phyloP scores from a whole-genome alignment of 1,140 invertebrate genomes.

The Pseudobourletiella spinata region DNA sequence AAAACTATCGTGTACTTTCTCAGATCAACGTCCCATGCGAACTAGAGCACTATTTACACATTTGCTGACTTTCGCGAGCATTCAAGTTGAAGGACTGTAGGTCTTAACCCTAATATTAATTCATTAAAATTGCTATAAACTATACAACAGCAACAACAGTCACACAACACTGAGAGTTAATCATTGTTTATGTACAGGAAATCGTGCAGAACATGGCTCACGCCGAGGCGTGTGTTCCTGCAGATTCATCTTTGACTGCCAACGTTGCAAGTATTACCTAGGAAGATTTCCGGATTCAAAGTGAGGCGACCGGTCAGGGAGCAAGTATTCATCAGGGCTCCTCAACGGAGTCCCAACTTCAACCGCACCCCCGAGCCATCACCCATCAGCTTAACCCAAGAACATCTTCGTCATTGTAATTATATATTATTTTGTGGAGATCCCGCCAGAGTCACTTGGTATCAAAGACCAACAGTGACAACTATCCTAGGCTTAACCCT shows the following conservation, averaged over 20 bases:
- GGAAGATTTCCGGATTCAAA: background rate
- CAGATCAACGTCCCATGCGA: no score
- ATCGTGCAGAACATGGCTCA: background rate
- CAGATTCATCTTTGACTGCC: background rate
- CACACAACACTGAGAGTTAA: background rate
- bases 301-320: background rate
- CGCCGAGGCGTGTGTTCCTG: background rate
- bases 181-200: conserved; percentile 1
- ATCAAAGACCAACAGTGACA: background rate
- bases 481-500: background rate
- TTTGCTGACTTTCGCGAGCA: no score
- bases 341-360: background rate
- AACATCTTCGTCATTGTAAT: background rate
- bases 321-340: background rate
- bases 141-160: background rate
- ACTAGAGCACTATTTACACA: no score
- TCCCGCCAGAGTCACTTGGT: background rate
- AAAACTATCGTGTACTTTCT: no score
- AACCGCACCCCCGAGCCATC: background rate
- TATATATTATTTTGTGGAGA: background rate
- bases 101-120: background rate
- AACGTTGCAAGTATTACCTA: background rate
- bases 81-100: background rate
- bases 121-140: background rate
- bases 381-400: background rate